These are phyloP conservation scores for Neosilurus hyrtlii DNA, from an alignment of 2,797 vertebrate genomes.

Conservation along the genomic window DNA sequence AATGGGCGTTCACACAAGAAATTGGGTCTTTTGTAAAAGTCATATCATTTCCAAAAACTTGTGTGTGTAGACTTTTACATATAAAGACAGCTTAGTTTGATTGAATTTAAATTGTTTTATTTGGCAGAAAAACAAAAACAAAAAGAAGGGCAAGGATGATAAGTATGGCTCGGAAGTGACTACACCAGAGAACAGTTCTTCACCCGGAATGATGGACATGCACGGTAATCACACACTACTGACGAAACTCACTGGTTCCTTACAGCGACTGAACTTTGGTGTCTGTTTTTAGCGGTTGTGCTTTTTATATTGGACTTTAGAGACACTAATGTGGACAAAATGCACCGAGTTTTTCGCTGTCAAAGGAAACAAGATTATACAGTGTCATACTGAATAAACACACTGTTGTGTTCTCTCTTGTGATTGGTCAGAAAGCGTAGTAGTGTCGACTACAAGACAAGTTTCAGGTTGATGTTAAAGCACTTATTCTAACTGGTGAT, in stretches of 20 bases:
- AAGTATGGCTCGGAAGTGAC: conserved; percentile 96
- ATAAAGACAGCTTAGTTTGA: background rate
- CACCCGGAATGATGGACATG: conserved; percentile 99
- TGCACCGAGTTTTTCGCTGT: background rate
- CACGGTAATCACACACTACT: conserved; percentile 76
- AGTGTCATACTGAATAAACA: no score
- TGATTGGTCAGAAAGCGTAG: background rate
- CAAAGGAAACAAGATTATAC: background rate
- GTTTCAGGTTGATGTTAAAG: background rate
- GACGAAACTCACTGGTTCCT: background rate
- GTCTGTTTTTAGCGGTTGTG: background rate
- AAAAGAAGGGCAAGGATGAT: conserved; percentile 97
- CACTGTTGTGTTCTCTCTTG: background rate
- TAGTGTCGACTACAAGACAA: background rate
- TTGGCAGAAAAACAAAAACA: conserved; percentile 91
- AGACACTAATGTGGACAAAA: background rate
- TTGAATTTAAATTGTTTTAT: conserved; percentile 12
- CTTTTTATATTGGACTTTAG: background rate
- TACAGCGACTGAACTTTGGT: background rate
- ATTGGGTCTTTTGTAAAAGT: background rate
- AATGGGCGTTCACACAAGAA: background rate
- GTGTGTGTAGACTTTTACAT: no score
- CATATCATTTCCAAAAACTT: background rate
- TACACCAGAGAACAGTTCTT: conserved; percentile 97
- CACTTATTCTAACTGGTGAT: background rate